Base-by-base conservation (phyloP, 2,888 invertebrate genomes). In the Mythimna impura region DNA sequence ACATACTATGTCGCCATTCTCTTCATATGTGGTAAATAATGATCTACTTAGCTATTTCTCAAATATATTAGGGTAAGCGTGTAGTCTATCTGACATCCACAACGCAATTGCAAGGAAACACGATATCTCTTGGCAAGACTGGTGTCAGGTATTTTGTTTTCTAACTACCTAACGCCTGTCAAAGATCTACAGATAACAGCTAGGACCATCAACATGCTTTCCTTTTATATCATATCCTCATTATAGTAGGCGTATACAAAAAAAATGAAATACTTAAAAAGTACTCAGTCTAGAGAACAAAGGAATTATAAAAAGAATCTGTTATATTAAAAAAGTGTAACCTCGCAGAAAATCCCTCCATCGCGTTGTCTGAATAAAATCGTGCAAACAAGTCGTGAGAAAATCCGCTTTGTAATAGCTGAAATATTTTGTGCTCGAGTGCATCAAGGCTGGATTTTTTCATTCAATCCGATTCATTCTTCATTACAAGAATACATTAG, bases 341-440 rank as follows among this genome's bases (percentile, higher is more conserved):
- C 66, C 67, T 71, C 58, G 62, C 62, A 63, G 72, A 76, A 72
- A 80, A 80, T 76, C 62, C 54, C 57, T 79, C 54, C 67, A 8
- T 34, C 60, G 75, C 34, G 22, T 50, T 58, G 57, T 66, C 66
- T 68, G 71, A 54, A 79, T 58, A 72, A 76, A 36, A 66, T 66
- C 34, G 43, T 34, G 22, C 72, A 80, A 76, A 72, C 76, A 72
- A 72, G 30, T 43, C 47, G 66, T 50, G 65, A 66, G 50, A 54
- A 58, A 66, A 80, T 72, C 76, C 60, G 17, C 58, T 54, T 61
- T 54, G 68, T 80, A 76, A 76, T 72, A 72, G 66, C 66, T 47
- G n/a, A 66, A 80, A 73, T 66, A 64, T 73, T 73, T 57, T 71
- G 58, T n/a, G 47, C 30, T 50, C 34, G 58, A 58, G n/a, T 74